These are phyloP conservation scores for Phyllostomus hastatus DNA, from an alignment of 2,113 vertebrate genomes.

Conservation along the genomic window DNA sequence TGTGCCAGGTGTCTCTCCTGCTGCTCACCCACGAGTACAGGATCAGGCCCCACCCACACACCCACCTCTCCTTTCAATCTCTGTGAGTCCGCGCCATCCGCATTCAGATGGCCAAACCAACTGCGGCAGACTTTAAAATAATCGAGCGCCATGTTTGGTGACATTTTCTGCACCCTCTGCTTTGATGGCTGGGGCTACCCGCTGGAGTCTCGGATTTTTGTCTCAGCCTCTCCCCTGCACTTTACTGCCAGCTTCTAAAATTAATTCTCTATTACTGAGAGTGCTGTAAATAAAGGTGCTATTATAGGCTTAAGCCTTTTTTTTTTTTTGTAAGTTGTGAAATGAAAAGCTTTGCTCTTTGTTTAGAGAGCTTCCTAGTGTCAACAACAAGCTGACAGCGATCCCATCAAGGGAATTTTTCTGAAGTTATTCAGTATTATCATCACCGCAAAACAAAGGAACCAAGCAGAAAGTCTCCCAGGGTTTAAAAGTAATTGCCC, in stretches of 20 bases:
- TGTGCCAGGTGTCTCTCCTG: too few relatives aligned
- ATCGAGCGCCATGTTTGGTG: not conserved
- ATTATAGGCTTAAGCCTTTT: not conserved
- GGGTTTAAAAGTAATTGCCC: not conserved
- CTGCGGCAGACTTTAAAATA: not conserved
- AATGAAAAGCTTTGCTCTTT: not conserved
- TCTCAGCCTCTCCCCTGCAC: not conserved
- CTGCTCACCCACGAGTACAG: not conserved
- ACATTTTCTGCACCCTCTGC: not conserved
- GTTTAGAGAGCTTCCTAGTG: not conserved
- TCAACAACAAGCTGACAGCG: not conserved
- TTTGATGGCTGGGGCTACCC: not conserved
- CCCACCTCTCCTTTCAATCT: not conserved
- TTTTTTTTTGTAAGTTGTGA: not conserved
- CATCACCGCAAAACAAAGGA: constrained; percentile 9
- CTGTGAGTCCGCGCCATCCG: not conserved
- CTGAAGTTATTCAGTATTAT: not conserved
- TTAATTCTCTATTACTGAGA: not conserved
- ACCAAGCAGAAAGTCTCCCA: not conserved
- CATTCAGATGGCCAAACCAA: not conserved
- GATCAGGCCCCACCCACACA: too few relatives aligned
- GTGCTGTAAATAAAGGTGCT: not conserved
- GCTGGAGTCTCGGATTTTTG: not conserved
- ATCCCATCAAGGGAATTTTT: not conserved
- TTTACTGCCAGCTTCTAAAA: not conserved